These are phyloP conservation scores for Sinotaia quadrata DNA, from an alignment of 2,888 invertebrate species.

Conservation along the genomic window DNA sequence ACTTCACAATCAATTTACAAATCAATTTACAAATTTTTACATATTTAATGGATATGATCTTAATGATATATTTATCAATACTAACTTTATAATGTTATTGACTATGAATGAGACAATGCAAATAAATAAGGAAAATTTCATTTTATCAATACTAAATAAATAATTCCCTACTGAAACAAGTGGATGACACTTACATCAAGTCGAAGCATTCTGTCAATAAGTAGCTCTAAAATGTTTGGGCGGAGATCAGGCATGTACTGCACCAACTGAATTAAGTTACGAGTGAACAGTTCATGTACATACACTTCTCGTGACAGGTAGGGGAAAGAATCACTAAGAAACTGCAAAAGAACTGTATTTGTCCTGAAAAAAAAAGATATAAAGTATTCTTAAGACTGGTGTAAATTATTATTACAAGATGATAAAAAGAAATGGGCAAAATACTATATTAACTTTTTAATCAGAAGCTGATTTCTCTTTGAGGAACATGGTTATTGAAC, in stretches of 20 bases:
- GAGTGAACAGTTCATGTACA: slow-evolving; percentile 82
- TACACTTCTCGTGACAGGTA: slow-evolving; percentile 82
- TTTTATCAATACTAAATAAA: not conserved
- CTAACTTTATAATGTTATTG: too few species aligned
- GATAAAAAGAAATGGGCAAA: too few species aligned
- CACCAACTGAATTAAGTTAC: slow-evolving; percentile 84
- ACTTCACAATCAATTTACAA: too few species aligned
- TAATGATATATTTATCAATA: too few species aligned
- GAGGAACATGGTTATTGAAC: too few species aligned
- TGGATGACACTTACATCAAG: slow-evolving; percentile 70
- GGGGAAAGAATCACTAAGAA: slow-evolving; percentile 81
- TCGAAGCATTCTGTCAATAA: slow-evolving; percentile 81
- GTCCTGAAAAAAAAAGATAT: slow-evolving; percentile 78
- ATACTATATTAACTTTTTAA: too few species aligned
- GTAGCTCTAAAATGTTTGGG: slow-evolving; percentile 81
- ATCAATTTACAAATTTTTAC: too few species aligned
- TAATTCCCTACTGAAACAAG: not conserved
- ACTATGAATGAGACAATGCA: too few species aligned
- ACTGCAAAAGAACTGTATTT: slow-evolving; percentile 80
- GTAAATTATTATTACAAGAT: too few species aligned
- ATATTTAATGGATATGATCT: too few species aligned
- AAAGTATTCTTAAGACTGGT: too few species aligned
- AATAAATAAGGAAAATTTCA: slow-evolving; percentile 2
- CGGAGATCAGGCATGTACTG: slow-evolving; percentile 83
- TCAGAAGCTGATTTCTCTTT: too few species aligned